Percentiles rank a stretch among this genome's conserved stretches.
These are phyloP conservation scores for Menidia beryllina DNA, from an alignment of 2,113 vertebrate species.

Conservation along the genomic window DNA sequence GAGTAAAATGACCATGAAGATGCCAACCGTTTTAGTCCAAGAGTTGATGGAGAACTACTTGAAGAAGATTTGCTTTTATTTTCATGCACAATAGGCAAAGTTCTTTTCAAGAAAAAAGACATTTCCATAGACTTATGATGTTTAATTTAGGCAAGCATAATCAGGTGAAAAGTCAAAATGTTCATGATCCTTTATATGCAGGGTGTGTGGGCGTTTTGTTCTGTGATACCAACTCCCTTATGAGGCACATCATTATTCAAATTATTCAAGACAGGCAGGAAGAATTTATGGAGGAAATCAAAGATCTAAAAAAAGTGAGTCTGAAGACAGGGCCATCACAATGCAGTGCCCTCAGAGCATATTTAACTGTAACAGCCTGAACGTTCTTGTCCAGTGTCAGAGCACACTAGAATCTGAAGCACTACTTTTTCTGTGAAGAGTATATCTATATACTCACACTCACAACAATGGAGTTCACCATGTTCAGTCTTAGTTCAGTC, in stretches of 20 bases:
- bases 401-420: constrained; percentile 89
- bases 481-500: constrained; percentile 80
- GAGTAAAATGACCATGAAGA: constrained; percentile 87
- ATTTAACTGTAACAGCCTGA: constrained; percentile 88
- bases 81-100: constrained; percentile 92
- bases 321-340: constrained; percentile 84
- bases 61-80: constrained; percentile 89
- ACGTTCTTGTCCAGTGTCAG: constrained; percentile 90
- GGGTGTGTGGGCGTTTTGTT: constrained; percentile 92
- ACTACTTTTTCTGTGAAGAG: constrained; percentile 90
- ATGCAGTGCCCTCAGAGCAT: constrained; percentile 86
- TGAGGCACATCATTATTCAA: constrained; percentile 95
- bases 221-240: constrained; percentile 91
- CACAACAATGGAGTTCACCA: constrained; percentile 78
- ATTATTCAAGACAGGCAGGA: constrained; percentile 89
- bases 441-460: constrained; percentile 85
- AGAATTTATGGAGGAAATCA: constrained; percentile 91
- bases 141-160: constrained; percentile 96
- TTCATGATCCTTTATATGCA: constrained; percentile 92
- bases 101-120: constrained; percentile 93
- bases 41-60: constrained; percentile 85
- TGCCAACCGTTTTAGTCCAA: constrained; percentile 84
- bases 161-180: constrained; percentile 90
- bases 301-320: constrained; percentile 87
- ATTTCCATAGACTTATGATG: constrained; percentile 98